Evolutionary conservation across 1,140 invertebrate species (phyloP), one percentile per base, ranked within the genome.

Genomic region (Drosophila lacteicornis): DNA sequence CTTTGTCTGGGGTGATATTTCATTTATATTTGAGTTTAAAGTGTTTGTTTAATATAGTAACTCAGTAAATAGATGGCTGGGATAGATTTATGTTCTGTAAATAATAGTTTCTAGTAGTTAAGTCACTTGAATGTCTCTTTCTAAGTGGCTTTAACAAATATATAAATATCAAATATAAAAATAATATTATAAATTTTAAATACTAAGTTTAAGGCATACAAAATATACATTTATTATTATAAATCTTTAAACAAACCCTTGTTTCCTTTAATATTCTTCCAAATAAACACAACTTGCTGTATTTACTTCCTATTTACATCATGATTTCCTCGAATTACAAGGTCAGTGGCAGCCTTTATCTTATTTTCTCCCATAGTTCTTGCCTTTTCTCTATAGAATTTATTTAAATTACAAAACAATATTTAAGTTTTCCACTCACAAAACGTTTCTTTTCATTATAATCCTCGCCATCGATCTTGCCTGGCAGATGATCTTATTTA

Each of bases 401-500:
- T 55, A 13, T 36, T 38, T 9, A 12, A 63, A 60, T 63, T 61
- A 42, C 11, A 19, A 63, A 63, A 38, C 4, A 55, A 55, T 55
- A 11, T 40, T n/a, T 8, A 40, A 19, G 4, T 61, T 40, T 66
- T 62, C 12, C n/a, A 7, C 36, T 7, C 27, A 6, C 19, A 40
- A n/a, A 38, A 65, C 33, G 15, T 27, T 57, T 42, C 9, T 27
- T 36, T 38, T 60, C 30, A 13, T 57, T 17, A 15, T 70, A 51
- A 49, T 42, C 66, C 27, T 5, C 25, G 15, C 17, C 36, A 68
- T 67, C 51, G 66, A 58, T 73, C 50, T 71, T 13, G 51, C 8
- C 25, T 22, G 46, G 25, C 42, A 71, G 45, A 73, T 59, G 27
- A 70, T 73, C 69, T 59, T 50, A 59, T 59, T 71, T 36, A 49